Percentiles rank a stretch among this genome's conserved stretches.
Evolutionary conservation across 2,888 invertebrate genomes (phyloP).

Genomic region (Saturnia japonica): DNA sequence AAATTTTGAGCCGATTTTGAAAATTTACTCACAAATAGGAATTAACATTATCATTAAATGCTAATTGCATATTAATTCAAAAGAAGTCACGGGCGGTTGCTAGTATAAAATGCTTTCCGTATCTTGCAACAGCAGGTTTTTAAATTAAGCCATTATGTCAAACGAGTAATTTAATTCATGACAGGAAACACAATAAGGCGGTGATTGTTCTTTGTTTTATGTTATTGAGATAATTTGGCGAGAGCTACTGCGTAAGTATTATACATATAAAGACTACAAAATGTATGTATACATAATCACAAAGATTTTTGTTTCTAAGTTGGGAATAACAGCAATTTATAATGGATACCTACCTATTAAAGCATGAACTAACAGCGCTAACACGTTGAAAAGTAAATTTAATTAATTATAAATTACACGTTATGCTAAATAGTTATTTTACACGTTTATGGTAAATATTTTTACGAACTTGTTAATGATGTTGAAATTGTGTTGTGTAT

Average conservation of each 20-base stretch:
- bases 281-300: too few relatives aligned
- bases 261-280: not conserved
- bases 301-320: too few relatives aligned
- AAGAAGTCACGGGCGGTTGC: too few relatives aligned
- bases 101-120: not conserved
- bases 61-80: too few relatives aligned
- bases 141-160: constrained; percentile 61
- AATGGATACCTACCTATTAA: too few relatives aligned
- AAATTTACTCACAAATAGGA: too few relatives aligned
- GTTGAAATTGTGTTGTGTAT: constrained; percentile 18
- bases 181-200: constrained; percentile 58
- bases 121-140: constrained; percentile 27
- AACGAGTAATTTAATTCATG: constrained; percentile 60
- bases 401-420: not conserved
- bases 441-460: not conserved
- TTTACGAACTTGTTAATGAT: constrained; percentile 16
- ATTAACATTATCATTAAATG: too few relatives aligned
- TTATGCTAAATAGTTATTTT: not conserved
- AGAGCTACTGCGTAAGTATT: not conserved
- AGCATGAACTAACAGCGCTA: too few relatives aligned
- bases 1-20: too few relatives aligned
- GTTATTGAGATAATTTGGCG: not conserved
- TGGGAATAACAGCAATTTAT: too few relatives aligned
- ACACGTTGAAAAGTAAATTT: not conserved
- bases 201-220: constrained; percentile 43